phyloP scores from a whole-genome alignment of 2,888 invertebrate species.

The Coelopa pilipes region DNA sequence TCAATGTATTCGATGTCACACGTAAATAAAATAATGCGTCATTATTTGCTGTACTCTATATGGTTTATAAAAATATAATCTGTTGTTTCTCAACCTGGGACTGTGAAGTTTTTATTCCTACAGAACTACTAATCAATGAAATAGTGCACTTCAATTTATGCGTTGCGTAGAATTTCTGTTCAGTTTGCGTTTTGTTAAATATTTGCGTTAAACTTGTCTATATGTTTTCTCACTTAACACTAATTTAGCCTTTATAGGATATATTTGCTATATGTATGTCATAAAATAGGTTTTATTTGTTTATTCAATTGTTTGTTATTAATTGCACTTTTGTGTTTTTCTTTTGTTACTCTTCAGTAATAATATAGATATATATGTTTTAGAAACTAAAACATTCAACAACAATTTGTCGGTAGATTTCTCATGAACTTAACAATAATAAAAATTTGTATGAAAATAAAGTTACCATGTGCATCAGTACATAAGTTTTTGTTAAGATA shows the following conservation, averaged over 20 bases:
- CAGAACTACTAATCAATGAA: neutral
- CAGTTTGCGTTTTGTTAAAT: constrained; percentile 14
- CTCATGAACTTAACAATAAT: constrained; percentile 16
- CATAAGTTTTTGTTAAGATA: constrained; percentile 1
- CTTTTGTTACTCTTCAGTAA: neutral
- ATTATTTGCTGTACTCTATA: constrained; percentile 8
- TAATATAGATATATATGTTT: neutral
- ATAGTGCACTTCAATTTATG: constrained; percentile 4
- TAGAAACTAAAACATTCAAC: neutral
- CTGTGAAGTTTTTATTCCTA: too few species aligned
- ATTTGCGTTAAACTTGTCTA: constrained; percentile 1
- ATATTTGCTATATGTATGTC: constrained; percentile 5
- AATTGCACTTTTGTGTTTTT: constrained; percentile 35
- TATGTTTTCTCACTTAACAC: constrained; percentile 17
- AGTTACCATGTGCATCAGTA: constrained; percentile 19
- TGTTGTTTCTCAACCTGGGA: neutral
- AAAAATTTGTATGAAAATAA: constrained; percentile 23
- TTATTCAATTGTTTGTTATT: constrained; percentile 14
- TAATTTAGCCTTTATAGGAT: constrained; percentile 29
- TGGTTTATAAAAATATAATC: constrained; percentile 19
- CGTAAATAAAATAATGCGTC: constrained; percentile 17
- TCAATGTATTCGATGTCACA: constrained; percentile 18
- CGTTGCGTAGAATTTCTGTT: constrained; percentile 14
- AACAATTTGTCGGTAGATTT: constrained; percentile 3
- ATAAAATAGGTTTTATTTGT: constrained; percentile 19